Conservation (phyloP, 2,888 invertebrate species). For the Spisula solida region DNA sequence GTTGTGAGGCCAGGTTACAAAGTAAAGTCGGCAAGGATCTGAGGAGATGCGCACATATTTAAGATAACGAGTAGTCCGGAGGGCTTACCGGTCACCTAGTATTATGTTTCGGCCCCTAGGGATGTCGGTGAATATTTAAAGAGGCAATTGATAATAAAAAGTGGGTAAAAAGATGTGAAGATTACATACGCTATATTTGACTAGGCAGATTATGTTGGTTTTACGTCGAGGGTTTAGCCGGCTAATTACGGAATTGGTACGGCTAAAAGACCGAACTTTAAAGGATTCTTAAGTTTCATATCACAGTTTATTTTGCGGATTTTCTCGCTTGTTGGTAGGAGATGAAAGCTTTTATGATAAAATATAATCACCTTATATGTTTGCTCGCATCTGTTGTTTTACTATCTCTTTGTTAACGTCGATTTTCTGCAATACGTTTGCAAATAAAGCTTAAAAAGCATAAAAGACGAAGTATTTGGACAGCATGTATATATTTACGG, state of each 20-base stretch:
- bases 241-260: conserved; percentile 32
- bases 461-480: not conserved
- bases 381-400: conserved; percentile 44
- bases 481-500: not conserved
- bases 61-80: not conserved
- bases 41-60: not conserved
- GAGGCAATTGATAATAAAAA: conserved; percentile 11
- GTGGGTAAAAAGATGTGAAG: conserved; percentile 15
- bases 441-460: not conserved
- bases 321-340: conserved; percentile 15
- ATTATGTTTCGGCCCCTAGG: not conserved
- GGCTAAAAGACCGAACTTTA: not conserved
- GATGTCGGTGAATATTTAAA: not conserved
- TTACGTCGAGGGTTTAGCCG: conserved; percentile 25
- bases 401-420: not conserved
- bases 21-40: not conserved
- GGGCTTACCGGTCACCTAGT: not conserved
- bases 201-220: conserved; percentile 38
- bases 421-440: no score
- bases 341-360: conserved; percentile 36
- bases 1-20: no score
- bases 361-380: conserved; percentile 15
- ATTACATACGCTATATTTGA: conserved; percentile 43
- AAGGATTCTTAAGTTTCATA: conserved; percentile 32
- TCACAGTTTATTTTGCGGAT: conserved; percentile 42